Percentiles rank a stretch among this genome's conserved stretches.
These are phyloP conservation scores for Redunca redunca DNA, from an alignment of 2,113 vertebrate species.

Conservation along the genomic window DNA sequence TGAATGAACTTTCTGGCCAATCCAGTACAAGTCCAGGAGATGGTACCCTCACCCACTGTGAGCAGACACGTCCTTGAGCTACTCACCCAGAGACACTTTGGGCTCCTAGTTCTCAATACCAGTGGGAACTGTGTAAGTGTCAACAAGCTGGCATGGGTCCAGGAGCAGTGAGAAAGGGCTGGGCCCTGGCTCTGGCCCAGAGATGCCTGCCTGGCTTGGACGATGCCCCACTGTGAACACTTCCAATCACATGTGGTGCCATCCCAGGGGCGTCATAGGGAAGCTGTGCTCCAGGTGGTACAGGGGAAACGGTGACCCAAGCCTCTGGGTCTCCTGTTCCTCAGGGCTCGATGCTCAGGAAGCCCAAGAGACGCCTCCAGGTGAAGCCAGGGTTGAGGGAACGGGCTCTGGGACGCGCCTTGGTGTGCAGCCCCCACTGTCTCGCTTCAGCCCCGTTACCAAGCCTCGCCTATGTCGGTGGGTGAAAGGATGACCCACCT, in stretches of 20 bases:
- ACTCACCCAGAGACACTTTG: not conserved
- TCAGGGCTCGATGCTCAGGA: not conserved
- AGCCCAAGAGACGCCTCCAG: not conserved
- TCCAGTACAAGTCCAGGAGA: not conserved
- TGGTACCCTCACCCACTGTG: rapidly evolving
- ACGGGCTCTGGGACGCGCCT: rapidly evolving
- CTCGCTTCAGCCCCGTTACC: not conserved
- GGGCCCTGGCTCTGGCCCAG: not conserved
- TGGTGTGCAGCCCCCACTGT: not conserved
- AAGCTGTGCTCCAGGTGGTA: not conserved
- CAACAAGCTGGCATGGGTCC: too few relatives aligned
- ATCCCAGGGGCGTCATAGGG: not conserved
- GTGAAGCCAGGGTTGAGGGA: not conserved
- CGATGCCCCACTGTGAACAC: not conserved
- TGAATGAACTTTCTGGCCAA: not conserved
- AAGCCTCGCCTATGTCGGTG: not conserved
- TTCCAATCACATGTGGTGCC: too few relatives aligned
- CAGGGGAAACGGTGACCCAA: not conserved
- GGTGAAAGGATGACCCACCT: not conserved
- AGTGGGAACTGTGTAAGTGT: not conserved
- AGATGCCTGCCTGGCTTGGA: not conserved
- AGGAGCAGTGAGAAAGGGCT: not conserved
- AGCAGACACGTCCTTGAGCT: not conserved
- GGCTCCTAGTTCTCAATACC: not conserved
- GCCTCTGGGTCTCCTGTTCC: not conserved